Evolutionary conservation across 2,888 invertebrate species (phyloP).

Genomic region (Dryococelus australis): DNA sequence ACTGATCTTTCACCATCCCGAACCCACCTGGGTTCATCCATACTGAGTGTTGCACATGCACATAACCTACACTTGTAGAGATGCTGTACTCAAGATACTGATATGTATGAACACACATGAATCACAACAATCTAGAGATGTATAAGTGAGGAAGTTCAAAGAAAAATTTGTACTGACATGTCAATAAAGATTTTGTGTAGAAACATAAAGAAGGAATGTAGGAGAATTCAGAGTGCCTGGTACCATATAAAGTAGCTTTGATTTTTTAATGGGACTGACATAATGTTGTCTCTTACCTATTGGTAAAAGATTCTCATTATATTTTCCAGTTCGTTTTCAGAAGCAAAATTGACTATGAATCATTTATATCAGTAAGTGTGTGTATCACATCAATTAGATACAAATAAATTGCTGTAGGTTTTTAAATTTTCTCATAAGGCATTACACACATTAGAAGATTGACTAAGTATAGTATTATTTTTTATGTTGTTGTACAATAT

Average conservation of each 20-base stretch:
- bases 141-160: not conserved
- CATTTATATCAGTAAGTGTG: too few relatives aligned
- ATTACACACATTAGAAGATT: not conserved
- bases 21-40: not conserved
- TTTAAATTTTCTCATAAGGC: not conserved
- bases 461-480: too few relatives aligned
- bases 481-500: too few relatives aligned
- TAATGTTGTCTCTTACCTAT: not conserved
- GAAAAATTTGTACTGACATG: not conserved
- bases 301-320: too few relatives aligned
- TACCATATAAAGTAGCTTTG: conserved; percentile 22
- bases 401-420: not conserved
- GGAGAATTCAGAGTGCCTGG: conserved; percentile 7
- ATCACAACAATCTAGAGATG: not conserved
- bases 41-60: conserved; percentile 13
- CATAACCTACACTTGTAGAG: not conserved
- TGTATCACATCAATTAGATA: too few relatives aligned
- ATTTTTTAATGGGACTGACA: not conserved
- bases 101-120: not conserved
- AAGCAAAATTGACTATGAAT: too few relatives aligned
- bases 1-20: not conserved
- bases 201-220: conserved; percentile 13
- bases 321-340: too few relatives aligned
- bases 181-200: not conserved
- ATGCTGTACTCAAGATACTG: not conserved